These are phyloP conservation scores for Heptranchias perlo DNA, from an alignment of 2,113 vertebrate species.

Conservation along the genomic window DNA sequence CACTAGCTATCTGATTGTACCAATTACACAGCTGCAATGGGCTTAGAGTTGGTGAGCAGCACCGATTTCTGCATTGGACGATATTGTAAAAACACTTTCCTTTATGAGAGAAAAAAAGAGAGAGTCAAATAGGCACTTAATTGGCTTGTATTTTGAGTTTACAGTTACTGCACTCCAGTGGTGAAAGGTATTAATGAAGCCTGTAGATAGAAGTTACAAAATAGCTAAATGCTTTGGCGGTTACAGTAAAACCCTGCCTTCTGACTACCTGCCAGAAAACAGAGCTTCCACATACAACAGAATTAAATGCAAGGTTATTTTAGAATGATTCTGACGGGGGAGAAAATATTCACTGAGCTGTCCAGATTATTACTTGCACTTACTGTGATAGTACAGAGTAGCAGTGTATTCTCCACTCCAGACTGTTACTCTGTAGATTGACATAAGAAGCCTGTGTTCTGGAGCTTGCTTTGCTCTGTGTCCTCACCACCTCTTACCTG, in stretches of 20 bases:
- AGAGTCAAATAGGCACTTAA: conserved; percentile 33
- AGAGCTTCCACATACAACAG: neutral
- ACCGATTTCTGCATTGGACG: conserved; percentile 51
- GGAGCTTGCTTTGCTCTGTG: neutral
- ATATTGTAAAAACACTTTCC: conserved; percentile 28
- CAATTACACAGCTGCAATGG: neutral
- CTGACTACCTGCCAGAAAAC: neutral
- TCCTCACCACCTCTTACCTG: neutral
- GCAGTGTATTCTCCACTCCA: neutral
- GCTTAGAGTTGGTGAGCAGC: conserved; percentile 52
- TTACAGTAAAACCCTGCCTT: neutral
- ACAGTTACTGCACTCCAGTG: conserved; percentile 34
- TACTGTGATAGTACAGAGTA: neutral
- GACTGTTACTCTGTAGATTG: neutral
- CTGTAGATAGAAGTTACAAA: conserved; percentile 19
- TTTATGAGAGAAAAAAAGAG: neutral
- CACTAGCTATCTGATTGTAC: conserved; percentile 59
- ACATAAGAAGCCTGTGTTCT: neutral
- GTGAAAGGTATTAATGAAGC: neutral
- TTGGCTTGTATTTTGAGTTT: conserved; percentile 34
- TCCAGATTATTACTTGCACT: neutral
- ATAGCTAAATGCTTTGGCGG: neutral
- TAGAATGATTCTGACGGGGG: neutral
- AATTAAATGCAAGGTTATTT: neutral
- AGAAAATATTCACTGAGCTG: neutral